These are phyloP conservation scores for Anoplolepis gracilipes DNA, from an alignment of 1,140 invertebrate genomes.

Conservation along the genomic window DNA sequence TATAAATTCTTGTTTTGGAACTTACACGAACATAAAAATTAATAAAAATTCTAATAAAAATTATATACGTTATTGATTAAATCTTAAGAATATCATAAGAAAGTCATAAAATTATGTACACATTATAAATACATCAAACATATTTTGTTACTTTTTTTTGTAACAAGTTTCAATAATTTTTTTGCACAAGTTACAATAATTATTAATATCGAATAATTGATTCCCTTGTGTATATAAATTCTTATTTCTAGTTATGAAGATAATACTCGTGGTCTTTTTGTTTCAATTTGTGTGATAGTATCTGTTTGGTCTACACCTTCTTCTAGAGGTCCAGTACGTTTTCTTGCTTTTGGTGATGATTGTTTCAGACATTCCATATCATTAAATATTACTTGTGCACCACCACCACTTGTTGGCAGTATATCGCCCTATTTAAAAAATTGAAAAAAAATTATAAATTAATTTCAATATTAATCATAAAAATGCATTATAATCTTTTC, in stretches of 20 bases:
- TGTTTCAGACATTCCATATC: conserved; percentile 97
- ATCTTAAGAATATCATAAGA: not conserved
- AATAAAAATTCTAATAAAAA: conserved; percentile 6
- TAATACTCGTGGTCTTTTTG: conserved; percentile 78
- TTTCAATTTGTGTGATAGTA: conserved; percentile 56
- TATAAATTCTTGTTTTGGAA: conserved; percentile 16
- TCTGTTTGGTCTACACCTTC: conserved; percentile 61
- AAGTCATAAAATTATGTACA: not conserved
- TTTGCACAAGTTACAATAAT: not conserved
- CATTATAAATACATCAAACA: not conserved
- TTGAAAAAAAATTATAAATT: conserved; percentile 23
- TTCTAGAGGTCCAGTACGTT: conserved; percentile 77
- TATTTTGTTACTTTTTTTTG: not conserved
- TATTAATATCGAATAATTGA: not conserved
- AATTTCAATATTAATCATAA: not conserved
- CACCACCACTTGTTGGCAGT: conserved; percentile 96
- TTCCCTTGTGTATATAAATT: not conserved
- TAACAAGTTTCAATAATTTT: not conserved
- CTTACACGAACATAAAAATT: conserved; percentile 4
- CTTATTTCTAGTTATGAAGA: not conserved
- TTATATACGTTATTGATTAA: not conserved
- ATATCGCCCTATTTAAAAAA: conserved; percentile 91
- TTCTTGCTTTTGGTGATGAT: conserved; percentile 89
- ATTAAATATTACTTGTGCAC: conserved; percentile 97
- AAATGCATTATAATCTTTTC: not conserved